phyloP scores from a whole-genome alignment of 2,113 vertebrate species.

The Indicator indicator region DNA sequence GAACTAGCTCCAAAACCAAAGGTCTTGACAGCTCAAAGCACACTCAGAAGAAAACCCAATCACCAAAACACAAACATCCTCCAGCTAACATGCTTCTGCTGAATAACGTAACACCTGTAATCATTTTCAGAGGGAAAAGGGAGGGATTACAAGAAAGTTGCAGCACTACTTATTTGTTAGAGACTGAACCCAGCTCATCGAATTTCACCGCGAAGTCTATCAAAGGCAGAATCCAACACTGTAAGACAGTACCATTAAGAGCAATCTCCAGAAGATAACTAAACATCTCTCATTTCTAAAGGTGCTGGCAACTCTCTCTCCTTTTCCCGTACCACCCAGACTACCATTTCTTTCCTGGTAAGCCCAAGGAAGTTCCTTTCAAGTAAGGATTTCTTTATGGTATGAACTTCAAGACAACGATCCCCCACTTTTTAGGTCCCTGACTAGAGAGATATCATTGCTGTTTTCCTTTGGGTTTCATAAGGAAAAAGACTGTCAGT shows the following conservation, averaged over 20 bases:
- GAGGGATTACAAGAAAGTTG: background rate
- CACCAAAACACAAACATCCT: background rate
- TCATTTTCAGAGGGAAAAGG: background rate
- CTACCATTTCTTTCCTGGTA: fast-evolving
- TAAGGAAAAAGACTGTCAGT: background rate
- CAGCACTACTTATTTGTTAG: background rate
- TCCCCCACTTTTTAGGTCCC: background rate
- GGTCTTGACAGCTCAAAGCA: background rate
- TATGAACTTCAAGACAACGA: background rate
- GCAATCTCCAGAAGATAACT: background rate
- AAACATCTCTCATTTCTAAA: background rate
- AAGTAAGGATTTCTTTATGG: background rate
- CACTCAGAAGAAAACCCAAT: background rate
- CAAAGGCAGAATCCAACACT: background rate
- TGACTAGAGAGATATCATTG: background rate
- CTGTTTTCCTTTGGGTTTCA: background rate
- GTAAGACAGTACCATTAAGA: background rate
- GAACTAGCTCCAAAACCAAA: background rate
- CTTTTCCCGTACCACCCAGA: background rate
- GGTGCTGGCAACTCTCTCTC: background rate
- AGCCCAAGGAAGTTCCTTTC: background rate
- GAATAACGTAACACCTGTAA: background rate
- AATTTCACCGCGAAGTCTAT: background rate
- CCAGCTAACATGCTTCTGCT: background rate
- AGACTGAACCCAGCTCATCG: background rate